Conservation (phyloP, 2,113 vertebrate species). For the Alethe castanea region DNA sequence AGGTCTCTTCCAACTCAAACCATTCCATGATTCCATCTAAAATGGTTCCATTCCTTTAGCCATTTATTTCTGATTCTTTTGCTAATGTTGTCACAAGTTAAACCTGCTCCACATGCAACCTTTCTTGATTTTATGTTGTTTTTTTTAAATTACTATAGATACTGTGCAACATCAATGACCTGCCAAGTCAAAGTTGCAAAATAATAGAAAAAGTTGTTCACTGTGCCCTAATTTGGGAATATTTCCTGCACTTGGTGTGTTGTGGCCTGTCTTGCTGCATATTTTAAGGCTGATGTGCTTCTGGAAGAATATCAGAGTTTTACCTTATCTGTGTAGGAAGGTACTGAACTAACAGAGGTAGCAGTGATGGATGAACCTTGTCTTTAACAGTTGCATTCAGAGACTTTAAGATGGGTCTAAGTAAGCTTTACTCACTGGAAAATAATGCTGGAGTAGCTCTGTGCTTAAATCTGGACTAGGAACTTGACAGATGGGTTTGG, state of each 20-base stretch:
- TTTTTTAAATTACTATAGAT: neutral
- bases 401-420: neutral
- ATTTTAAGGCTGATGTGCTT: neutral
- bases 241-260: neutral
- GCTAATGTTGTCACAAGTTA: neutral
- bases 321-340: neutral
- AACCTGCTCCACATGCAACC: neutral
- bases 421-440: neutral
- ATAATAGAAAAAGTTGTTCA: neutral
- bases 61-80: neutral
- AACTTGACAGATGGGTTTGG: neutral
- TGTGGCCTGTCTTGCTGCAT: neutral
- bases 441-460: neutral
- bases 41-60: neutral
- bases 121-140: neutral
- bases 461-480: neutral
- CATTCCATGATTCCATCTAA: neutral
- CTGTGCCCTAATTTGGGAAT: conserved; percentile 48
- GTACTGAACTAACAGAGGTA: neutral
- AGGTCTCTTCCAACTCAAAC: neutral
- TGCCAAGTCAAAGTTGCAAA: conserved; percentile 16
- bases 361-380: neutral
- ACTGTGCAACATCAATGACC: neutral
- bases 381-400: neutral
- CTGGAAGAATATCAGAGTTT: neutral